Evolutionary conservation across 2,797 vertebrate genomes (phyloP), one percentile per base, ranked within the genome.

Genomic region (Megalops cyprinoides): DNA sequence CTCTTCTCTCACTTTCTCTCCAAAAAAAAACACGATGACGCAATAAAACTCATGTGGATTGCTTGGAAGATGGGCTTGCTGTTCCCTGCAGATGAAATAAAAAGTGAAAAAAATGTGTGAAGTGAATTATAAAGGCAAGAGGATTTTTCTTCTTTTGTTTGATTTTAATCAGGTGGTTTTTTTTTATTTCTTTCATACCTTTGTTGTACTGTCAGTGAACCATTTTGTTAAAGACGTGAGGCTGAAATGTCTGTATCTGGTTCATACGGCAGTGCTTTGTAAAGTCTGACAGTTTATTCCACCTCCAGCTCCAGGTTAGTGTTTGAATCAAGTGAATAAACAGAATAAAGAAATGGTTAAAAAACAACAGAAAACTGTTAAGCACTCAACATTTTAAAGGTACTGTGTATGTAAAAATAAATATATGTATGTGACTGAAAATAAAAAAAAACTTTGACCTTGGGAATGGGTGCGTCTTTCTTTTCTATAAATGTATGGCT

Each of bases 381-480:
- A 92, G 91, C 87, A 87, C 91, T 90, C 46, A 76, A 92, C 90
- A 95, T 95, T 96, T 96, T 93, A 92, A 95, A 94, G 90, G 92
- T 94, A 92, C 90, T 95, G 93, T 95, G 88, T 95, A 92, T 93
- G 91, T 96, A 95, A 90, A 94, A 88, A 93, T 93, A 93, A 92
- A 90, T 94, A 87, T 91, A 91, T 94, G 94, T 96, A 93, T 94
- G 93, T 96, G 94, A 94, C 85, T 94, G 92, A 95, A 95, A 97
- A 96, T 94, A 95, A 96, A 93, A 80, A 91, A 93, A 94, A 93
- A 82, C 91, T 95, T 94, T 94, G 90, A 95, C 91, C 94, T 93
- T 94, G 93, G 91, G 89, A 81, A 20, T 5, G 15, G 0, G 74
- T 76, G 62, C 69, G 55, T 74, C 58, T 81, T 85, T 88, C 77